Percentiles rank a stretch among this genome's conserved stretches.
These are phyloP conservation scores for Hafferia zeledoni DNA, from an alignment of 2,797 vertebrate genomes.

Conservation along the genomic window DNA sequence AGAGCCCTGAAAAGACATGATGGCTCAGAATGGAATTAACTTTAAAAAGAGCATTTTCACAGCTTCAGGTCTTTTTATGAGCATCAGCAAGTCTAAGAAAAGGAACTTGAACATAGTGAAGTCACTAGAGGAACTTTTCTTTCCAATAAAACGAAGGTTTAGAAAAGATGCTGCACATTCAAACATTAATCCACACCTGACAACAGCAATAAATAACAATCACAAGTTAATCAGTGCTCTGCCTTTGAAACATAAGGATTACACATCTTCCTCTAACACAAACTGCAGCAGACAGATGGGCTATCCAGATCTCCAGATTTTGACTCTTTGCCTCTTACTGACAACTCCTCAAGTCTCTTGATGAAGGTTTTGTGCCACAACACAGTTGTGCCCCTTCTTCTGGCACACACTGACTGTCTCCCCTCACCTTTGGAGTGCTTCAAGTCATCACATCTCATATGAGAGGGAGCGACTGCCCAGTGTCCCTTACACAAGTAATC, in stretches of 20 bases:
- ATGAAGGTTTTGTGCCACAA: background rate
- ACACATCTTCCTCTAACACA: background rate
- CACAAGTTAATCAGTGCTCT: background rate
- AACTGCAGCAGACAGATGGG: background rate
- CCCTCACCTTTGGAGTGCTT: background rate
- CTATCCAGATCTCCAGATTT: background rate
- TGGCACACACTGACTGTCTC: background rate
- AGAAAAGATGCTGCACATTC: background rate
- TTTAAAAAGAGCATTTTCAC: conserved; percentile 47
- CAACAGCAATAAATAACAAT: background rate
- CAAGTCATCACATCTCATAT: background rate
- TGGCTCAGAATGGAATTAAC: conserved; percentile 49
- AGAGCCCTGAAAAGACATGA: conserved; percentile 18
- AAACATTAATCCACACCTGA: background rate
- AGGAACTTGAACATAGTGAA: background rate
- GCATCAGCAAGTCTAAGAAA: background rate
- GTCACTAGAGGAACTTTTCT: background rate
- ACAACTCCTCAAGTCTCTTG: background rate
- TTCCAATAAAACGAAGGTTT: background rate
- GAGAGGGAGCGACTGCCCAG: background rate
- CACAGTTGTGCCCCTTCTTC: background rate
- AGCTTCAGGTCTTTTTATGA: conserved; percentile 27
- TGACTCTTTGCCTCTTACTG: background rate
- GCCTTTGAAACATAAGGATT: background rate
- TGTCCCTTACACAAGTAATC: background rate